Evolutionary conservation across 1,140 invertebrate species (phyloP), one percentile per base, ranked within the genome.

Genomic region (Pteromalus puparum): DNA sequence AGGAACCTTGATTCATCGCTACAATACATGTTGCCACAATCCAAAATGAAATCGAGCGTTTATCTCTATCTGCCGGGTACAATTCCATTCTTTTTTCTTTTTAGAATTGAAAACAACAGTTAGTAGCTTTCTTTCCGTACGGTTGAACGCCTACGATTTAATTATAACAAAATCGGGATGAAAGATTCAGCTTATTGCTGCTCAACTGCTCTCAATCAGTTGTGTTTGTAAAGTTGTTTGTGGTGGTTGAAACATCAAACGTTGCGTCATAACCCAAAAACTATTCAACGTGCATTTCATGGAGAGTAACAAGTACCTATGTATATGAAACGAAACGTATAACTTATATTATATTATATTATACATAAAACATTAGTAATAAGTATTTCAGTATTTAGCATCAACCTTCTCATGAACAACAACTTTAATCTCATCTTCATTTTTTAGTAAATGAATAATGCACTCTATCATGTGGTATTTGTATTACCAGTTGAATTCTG

Each of bases 331-430:
- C 70, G 46, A 74, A 81, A 81, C 9, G 34, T 73, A 81, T 34
- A 34, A 34, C 3, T 34, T 34, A 34, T 34, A 34, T 53, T 34
- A 34, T 53, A 53, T 61, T 61, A 61, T 10, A 53, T 12, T 28
- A 72, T 53, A 61, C n/a, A n/a, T 4, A 61, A 21, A 61, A 48
- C 5, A 80, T 67, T 80, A 80, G 61, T 74, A 61, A 74, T 76
- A 67, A 76, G 75, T 26, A 38, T 46, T 76, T 75, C 73, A 82
- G 73, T 76, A 82, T 82, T 82, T 76, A 75, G 73, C 74, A 67
- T 28, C 38, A 76, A 42, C 12, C 38, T 67, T 76, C n/a, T 76
- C n/a, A 53, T 21, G 12, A 74, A 13, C 24, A n/a, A 81, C 72
- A 30, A 53, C 34, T 21, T 73, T 74, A 72, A 74, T 73, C 21